A percentile compares a stretch with the other conserved stretches of the same genome.
These are phyloP conservation scores for Lonchura striata DNA, from an alignment of 2,113 vertebrate genomes.

Conservation along the genomic window DNA sequence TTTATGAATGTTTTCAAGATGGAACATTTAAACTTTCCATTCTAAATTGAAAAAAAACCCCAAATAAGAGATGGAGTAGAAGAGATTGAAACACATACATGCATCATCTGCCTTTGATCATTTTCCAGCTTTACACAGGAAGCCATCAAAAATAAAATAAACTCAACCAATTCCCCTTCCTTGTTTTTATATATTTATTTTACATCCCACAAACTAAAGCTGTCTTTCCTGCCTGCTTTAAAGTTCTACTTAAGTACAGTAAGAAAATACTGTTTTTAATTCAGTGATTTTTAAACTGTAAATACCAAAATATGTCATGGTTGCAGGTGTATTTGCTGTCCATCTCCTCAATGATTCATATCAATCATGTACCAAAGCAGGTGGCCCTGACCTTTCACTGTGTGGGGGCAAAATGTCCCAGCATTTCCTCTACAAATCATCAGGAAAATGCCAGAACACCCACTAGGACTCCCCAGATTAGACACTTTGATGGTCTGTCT, in stretches of 20 bases:
- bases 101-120: background rate
- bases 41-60: background rate
- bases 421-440: background rate
- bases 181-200: background rate
- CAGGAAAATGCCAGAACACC: background rate
- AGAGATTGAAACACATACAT: background rate
- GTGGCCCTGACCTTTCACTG: background rate
- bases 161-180: background rate
- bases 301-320: background rate
- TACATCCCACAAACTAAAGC: background rate
- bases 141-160: background rate
- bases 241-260: background rate
- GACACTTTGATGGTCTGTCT: background rate
- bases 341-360: background rate
- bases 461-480: background rate
- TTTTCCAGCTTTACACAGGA: background rate
- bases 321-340: background rate
- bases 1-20: background rate
- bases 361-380: background rate
- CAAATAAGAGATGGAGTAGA: background rate
- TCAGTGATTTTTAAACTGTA: background rate
- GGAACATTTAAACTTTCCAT: background rate
- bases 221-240: background rate
- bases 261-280: background rate
- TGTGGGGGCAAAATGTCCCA: background rate